Evolutionary conservation across 2,113 vertebrate genomes (phyloP), one percentile per base, ranked within the genome.

Genomic region (Bucco capensis): DNA sequence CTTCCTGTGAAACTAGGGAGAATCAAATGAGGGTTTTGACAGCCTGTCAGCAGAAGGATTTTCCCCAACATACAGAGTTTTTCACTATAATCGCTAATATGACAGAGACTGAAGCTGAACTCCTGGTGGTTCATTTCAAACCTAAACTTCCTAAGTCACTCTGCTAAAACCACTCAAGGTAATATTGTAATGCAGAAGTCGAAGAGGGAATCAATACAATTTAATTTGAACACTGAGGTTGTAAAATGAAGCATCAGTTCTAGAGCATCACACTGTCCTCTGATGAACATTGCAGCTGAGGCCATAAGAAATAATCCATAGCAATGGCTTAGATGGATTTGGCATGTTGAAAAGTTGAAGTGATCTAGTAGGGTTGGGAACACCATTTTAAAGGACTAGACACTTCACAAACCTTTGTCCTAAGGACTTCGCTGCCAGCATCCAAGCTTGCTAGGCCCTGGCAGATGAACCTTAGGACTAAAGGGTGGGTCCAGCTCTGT

Each of bases 1-100:
- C 15, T 82, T 92, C 53, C 82, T 60, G 66, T 70, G 87, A 85
- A 85, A 57, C 28, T 42, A 57, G 42, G 8, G 69, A 65, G 67
- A 76, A 75, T 58, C 70, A 90, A 88, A 35, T 24, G 42, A 92
- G n/a, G 54, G 50, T 70, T 93, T 92, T 89, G 82, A 91, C 81
- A 91, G 79, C 54, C 7, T 82, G 30, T 70, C 91, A 87, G 49
- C 46, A 9, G 3, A 56, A 90, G 90, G 58, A 44, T 37, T 84
- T 86, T 89, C 46, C 46, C 71, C 79, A 57, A 83, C 54, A 17
- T n/a, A 37, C 10, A 30, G 57, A n/a, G 57, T 74, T 93, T 93
- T 74, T 38, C 25, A 22, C 28, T 64, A 17, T 86, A 83, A 91
- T 83, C 90, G 83, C 60, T 80, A 77, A 81, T 78, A 51, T 62